Base-by-base conservation (phyloP, 2,888 invertebrate species). In the Coelogynopora nodosa region DNA sequence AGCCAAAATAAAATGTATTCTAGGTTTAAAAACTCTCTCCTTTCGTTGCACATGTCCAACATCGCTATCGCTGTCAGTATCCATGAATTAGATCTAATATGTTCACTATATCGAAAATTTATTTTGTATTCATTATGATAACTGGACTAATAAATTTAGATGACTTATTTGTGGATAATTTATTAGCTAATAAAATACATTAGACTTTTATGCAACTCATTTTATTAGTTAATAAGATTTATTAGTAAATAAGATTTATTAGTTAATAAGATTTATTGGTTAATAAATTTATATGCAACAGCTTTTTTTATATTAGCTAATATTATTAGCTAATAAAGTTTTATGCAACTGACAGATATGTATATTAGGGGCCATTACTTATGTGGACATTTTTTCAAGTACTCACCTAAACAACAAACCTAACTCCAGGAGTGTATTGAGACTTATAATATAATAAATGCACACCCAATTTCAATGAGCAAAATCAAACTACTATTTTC, bases 371-470 rank as follows among this genome's bases (percentile, higher is more conserved):
- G 49, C 49, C 49, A 74, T 74, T 74, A 74, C 74, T 23, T 26
- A n/a, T n/a, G 74, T 74, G 27, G 74, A 26, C 23, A 74, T 74
- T 74, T 74, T 23, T 74, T 74, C 2, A 74, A n/a, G n/a, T n/a
- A 74, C 74, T 23, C 27, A 74, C 23, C 27, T 26, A 74, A 74
- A 74, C 27, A 23, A 74, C 23, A 74, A 74, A 74, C 74, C 74
- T 74, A 74, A 5, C 18, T 5, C 74, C 74, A 74, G 74, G 74
- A 23, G 23, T 23, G 74, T 74, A 74, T 26, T 74, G 74, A 5
- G 74, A 2, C 23, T 74, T 74, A 74, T 74, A 74, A 74, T 74
- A 26, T 74, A 74, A 74, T 74, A 74, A 74, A 74, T 74, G 74
- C 74, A 74, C 74, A 74, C 74, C 74, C 74, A 5, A 74, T 74